Conservation (phyloP, 2,797 vertebrate genomes). For the Phoeniculus purpureus region DNA sequence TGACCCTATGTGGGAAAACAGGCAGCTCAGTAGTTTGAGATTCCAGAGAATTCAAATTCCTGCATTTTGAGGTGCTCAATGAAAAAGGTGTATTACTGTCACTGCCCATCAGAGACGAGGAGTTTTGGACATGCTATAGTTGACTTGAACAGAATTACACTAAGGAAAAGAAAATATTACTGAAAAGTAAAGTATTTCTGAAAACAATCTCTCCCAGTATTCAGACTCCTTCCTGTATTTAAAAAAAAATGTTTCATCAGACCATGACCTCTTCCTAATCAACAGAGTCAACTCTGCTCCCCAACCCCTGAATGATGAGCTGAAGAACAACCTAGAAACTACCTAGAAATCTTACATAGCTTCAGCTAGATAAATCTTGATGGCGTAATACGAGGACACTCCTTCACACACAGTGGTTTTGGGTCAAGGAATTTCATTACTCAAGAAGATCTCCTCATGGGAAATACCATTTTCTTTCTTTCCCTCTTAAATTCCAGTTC, state of each 20-base stretch:
- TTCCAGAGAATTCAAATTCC: not conserved
- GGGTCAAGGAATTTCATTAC: not conserved
- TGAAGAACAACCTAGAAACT: not conserved
- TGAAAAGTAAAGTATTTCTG: not conserved
- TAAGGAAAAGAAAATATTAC: not conserved
- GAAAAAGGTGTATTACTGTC: not conserved
- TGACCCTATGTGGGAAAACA: not conserved
- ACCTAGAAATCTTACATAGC: not conserved
- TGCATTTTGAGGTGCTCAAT: not conserved
- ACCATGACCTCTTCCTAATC: not conserved
- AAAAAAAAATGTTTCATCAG: not conserved
- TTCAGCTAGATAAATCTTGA: not conserved
- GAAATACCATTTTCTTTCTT: not conserved
- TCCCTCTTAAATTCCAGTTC: not conserved
- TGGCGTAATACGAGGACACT: not conserved
- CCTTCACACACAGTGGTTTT: not conserved
- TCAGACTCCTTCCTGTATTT: not conserved
- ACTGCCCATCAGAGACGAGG: rapidly evolving
- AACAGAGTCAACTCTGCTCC: not conserved
- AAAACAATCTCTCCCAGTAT: not conserved
- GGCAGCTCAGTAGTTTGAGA: not conserved
- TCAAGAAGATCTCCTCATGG: not conserved
- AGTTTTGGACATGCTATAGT: not conserved
- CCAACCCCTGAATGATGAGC: not conserved
- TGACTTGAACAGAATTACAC: not conserved